A percentile compares a stretch with the other conserved stretches of the same genome.
Conservation (phyloP, 2,797 vertebrate species). For the Corythornis leucogaster region DNA sequence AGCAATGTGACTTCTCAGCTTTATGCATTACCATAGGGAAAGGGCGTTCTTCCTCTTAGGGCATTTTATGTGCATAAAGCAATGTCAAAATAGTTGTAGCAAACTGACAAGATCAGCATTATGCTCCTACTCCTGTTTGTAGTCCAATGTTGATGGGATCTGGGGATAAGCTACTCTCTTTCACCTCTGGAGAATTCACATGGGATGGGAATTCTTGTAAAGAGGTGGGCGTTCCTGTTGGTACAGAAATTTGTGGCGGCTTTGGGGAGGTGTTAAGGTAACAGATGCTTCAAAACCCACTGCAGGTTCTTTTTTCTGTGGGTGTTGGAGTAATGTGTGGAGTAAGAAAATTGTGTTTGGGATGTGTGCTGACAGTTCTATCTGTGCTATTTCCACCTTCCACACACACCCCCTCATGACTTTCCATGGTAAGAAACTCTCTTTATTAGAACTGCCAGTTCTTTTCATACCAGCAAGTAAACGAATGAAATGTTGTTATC, state of each 20-base stretch:
- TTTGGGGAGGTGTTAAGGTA: background rate
- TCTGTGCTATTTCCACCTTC: conserved; percentile 35
- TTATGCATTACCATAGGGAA: background rate
- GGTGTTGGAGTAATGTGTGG: conserved; percentile 16
- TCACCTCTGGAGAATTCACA: background rate
- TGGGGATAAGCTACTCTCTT: background rate
- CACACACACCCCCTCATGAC: background rate
- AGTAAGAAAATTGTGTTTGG: conserved; percentile 19
- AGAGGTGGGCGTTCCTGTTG: background rate
- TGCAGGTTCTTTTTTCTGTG: background rate
- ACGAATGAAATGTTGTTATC: conserved; percentile 41
- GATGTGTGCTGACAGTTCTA: conserved; percentile 4
- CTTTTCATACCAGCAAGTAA: background rate
- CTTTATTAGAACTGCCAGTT: conserved; percentile 29
- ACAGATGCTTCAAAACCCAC: background rate
- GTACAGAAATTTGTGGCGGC: background rate
- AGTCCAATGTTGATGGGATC: background rate
- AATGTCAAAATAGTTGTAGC: background rate
- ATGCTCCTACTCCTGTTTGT: background rate
- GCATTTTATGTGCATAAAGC: background rate
- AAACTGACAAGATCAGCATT: background rate
- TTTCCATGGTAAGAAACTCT: conserved; percentile 28
- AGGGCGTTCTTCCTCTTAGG: background rate
- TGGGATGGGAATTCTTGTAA: background rate
- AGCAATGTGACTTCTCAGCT: background rate